Evolutionary conservation across 1,140 invertebrate genomes (phyloP).

Genomic region (Ceratoteleas bidentatus): DNA sequence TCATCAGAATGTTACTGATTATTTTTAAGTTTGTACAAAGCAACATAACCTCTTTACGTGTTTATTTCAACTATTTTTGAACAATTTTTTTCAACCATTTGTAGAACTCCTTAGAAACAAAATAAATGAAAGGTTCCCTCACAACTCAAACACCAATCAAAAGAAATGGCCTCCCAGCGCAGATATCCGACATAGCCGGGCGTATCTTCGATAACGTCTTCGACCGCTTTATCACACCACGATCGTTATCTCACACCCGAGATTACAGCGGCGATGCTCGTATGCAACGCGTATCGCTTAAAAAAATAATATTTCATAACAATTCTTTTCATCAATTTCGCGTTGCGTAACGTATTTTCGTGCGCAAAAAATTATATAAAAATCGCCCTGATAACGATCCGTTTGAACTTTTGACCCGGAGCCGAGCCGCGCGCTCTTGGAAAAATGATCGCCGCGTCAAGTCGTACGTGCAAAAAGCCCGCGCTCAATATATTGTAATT

Average conservation of each 20-base stretch:
- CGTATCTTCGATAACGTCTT: conserved; percentile 34
- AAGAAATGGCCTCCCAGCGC: too few relatives aligned
- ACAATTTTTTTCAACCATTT: too few relatives aligned
- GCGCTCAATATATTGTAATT: conserved; percentile 9
- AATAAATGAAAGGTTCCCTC: too few relatives aligned
- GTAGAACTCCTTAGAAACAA: too few relatives aligned
- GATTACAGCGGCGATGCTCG: conserved; percentile 12
- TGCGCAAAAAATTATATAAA: conserved; percentile 16
- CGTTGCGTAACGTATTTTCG: conserved; percentile 24
- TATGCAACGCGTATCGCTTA: neutral
- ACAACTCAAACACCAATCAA: too few relatives aligned
- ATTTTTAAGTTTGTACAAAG: too few relatives aligned
- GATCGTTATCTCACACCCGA: conserved; percentile 28
- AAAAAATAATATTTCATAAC: conserved; percentile 41
- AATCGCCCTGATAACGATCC: conserved; percentile 26
- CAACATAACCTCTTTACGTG: too few relatives aligned
- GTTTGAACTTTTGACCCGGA: conserved; percentile 29
- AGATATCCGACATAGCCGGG: conserved; percentile 8
- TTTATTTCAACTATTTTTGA: too few relatives aligned
- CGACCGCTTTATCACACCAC: conserved; percentile 32
- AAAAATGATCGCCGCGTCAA: conserved; percentile 2
- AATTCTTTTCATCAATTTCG: conserved; percentile 26
- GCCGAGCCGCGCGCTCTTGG: neutral
- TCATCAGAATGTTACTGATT: too few relatives aligned
- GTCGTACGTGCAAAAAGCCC: conserved; percentile 9